A percentile compares a stretch with the other conserved stretches of the same genome.
Conservation (phyloP, 2,888 invertebrate genomes). For the Dryocosmus kuriphilus region DNA sequence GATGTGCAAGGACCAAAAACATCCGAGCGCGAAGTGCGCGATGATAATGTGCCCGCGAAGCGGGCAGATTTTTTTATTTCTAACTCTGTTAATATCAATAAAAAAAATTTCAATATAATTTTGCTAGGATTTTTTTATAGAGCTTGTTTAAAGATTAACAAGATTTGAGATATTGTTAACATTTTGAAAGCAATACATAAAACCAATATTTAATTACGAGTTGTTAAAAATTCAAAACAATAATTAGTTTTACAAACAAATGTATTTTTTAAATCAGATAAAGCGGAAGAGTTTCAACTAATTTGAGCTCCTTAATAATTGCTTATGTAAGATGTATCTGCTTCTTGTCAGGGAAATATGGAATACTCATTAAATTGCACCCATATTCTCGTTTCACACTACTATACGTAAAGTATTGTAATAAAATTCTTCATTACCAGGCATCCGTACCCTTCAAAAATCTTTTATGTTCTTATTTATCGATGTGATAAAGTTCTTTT, state of each 20-base stretch:
- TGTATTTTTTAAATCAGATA: neutral
- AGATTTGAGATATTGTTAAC: too few species aligned
- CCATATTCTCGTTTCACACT: neutral
- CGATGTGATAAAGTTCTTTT: neutral
- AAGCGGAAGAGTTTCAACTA: neutral
- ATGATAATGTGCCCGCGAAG: too few species aligned
- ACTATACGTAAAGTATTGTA: neutral
- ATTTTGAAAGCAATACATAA: too few species aligned
- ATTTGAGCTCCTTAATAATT: neutral
- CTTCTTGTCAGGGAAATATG: conserved; percentile 12
- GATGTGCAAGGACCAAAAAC: too few species aligned
- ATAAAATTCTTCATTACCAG: neutral
- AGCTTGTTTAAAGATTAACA: too few species aligned
- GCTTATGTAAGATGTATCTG: conserved; percentile 3
- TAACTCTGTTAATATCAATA: too few species aligned
- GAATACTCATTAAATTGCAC: conserved; percentile 23
- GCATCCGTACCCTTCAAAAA: neutral
- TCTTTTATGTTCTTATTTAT: neutral
- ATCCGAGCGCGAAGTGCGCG: too few species aligned
- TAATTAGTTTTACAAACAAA: neutral
- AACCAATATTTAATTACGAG: too few species aligned
- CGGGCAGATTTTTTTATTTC: too few species aligned
- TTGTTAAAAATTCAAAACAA: too few species aligned
- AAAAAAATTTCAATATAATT: too few species aligned
- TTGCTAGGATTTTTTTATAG: too few species aligned